Base-by-base conservation (phyloP, 1,140 invertebrate species). In the Holcopasites calliopsidis region DNA sequence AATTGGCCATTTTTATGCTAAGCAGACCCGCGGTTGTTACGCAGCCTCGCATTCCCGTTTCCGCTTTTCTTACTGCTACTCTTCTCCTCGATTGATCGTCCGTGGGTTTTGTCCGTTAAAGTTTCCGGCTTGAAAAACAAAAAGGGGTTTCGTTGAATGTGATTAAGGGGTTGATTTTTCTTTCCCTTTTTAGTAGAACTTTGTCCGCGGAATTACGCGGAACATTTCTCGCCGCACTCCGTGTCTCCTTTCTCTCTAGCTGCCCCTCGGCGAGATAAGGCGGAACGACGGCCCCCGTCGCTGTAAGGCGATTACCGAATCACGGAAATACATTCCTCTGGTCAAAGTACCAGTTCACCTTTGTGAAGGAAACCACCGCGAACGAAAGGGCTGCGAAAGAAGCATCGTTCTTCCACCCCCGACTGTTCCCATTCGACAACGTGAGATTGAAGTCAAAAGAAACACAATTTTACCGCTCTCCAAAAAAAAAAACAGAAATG, bases 1-100 rank as follows among this genome's bases (percentile, higher is more conserved):
- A 89, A 90, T 90, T 90, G 86, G 83, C 87, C 84, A 90, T 90
- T 90, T 90, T 88, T 87, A 90, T 90, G 88, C 85, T 89, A 89
- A 89, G 71, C 62, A 84, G 69, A 75, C 60, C 47, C 64, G 49
- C 60, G 54, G 44, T 40, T 70, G 61, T 78, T 78, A 75, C 76
- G 31, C 35, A 40, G 31, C 33, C 57, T 40, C n/a, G 40, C 71
- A 49, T 78, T 75, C 57, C 68, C 61, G 55, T 61, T 55, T 68
- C 47, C 40, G 38, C 28, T 40, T 61, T 78, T 78, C 60, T 78
- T 71, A 6, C 33, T 2, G 28, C 18, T 5, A 16, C 50, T 55
- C 61, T 74, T 74, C 16, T 65, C 16, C 23, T 7, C 49, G 50
- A 66, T 57, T 64, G 62, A 74, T 74, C 50, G 71, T 35, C n/a